Evolutionary conservation across 2,888 invertebrate species (phyloP), one percentile per base, ranked within the genome.

Genomic region (Drosophila nr. perissopoda): DNA sequence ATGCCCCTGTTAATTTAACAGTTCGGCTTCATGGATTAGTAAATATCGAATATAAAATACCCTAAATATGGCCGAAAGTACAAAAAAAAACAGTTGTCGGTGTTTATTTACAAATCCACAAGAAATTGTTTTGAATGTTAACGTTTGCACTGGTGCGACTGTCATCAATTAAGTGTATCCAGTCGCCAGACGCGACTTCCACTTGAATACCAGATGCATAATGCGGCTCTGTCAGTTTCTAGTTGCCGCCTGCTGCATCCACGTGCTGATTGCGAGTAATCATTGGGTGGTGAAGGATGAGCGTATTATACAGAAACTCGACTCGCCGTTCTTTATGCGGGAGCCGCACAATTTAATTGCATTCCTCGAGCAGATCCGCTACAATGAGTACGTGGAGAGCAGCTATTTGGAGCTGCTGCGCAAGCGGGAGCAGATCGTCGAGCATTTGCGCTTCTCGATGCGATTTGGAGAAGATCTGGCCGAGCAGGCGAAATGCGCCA

Each of bases 231-330:
- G 74, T 42, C 80, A 74, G 38, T 64, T 78, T 45, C 34, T 74
- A 45, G 64, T 80, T 56, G 72, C 69, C 54, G 66, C 62, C 54
- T 72, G 69, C 51, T 74, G 76, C 65, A 66, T 83, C 27, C 89
- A 82, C 69, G 60, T 72, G 66, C 80, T 82, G 2, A 61, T 69
- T 48, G 85, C 85, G 16, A 83, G 86, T 69, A 93, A 93, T 69
- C 93, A 93, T 66, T 93, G 91, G 91, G 83, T 91, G n/a, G 72
- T 93, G 0, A 90, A 91, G 61, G 91, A 92, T 80, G 92, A 91
- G 36, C 81, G 87, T 34, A 92, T 93, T 53, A 81, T 89, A 10
- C 91, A 91, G 58, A 91, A 92, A 69, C 81, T 92, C 61, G 92
- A 93, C 73, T 93, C 93, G 0, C 92, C 92, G 1, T 93, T 92